Percentiles rank a stretch among this genome's conserved stretches.
These are phyloP conservation scores for Amaurobius ferox DNA, from an alignment of 2,888 invertebrate genomes.

Conservation along the genomic window DNA sequence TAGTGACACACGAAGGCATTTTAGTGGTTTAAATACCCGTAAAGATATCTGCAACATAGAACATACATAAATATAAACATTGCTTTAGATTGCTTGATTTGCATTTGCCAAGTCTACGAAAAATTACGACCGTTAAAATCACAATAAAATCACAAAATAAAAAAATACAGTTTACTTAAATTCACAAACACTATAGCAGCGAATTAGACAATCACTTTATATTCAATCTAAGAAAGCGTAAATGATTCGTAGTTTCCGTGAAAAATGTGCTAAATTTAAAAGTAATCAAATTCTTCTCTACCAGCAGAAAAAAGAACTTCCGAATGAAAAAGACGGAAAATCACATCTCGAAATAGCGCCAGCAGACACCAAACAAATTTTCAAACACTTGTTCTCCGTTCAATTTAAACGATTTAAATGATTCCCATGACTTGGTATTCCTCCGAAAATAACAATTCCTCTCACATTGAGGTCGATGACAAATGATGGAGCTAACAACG, in stretches of 20 bases:
- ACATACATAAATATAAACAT: no score
- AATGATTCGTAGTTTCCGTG: neutral
- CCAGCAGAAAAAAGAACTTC: neutral
- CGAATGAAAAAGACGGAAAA: neutral
- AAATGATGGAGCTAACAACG: conserved; percentile 42
- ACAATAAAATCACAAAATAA: no score
- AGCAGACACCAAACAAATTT: neutral
- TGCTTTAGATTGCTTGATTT: no score
- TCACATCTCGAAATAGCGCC: neutral
- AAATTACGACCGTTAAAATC: no score
- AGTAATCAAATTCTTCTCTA: neutral
- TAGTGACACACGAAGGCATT: no score
- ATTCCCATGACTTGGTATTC: conserved; percentile 23
- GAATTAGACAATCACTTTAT: neutral
- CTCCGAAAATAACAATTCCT: conserved; percentile 37
- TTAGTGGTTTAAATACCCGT: no score
- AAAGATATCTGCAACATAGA: no score
- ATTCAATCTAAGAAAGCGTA: neutral
- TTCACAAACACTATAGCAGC: no score
- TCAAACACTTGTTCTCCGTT: neutral
- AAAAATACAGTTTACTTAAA: no score
- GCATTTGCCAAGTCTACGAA: no score
- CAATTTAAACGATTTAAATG: conserved; percentile 14
- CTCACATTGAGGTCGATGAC: conserved; percentile 43
- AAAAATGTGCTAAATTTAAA: neutral